These are phyloP conservation scores for Triplophysa rosa DNA, from an alignment of 2,113 vertebrate species.

Conservation along the genomic window DNA sequence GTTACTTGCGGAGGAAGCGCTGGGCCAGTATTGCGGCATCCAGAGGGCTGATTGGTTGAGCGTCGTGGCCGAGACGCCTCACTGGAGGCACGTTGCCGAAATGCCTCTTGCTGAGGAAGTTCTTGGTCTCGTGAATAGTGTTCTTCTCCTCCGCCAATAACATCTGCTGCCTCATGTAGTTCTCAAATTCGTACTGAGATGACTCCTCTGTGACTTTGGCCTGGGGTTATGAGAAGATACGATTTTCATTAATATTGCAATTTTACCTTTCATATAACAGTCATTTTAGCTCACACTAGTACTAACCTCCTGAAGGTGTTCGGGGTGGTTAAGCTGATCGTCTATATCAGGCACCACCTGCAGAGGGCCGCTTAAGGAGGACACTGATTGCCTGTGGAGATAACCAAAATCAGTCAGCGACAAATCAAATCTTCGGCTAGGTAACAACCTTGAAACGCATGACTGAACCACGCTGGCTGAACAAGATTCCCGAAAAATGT, in stretches of 20 bases:
- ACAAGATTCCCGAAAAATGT: slow-evolving; percentile 15
- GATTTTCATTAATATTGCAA: too few relatives aligned
- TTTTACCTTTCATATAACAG: too few relatives aligned
- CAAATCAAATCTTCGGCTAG: neutral
- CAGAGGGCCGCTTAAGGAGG: slow-evolving; percentile 90
- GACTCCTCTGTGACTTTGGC: slow-evolving; percentile 93
- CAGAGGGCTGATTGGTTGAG: slow-evolving; percentile 92
- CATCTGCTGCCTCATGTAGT: slow-evolving; percentile 99
- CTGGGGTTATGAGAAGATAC: slow-evolving; percentile 65
- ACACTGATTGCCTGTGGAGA: slow-evolving; percentile 89
- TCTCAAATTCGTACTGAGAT: slow-evolving; percentile 98
- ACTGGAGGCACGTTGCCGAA: slow-evolving; percentile 90
- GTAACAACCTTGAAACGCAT: neutral
- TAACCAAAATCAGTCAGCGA: neutral
- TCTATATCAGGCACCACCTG: slow-evolving; percentile 98
- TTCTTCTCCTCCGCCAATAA: slow-evolving; percentile 97
- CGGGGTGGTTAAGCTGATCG: slow-evolving; percentile 88
- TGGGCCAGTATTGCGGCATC: slow-evolving; percentile 95
- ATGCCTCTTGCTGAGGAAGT: slow-evolving; percentile 89
- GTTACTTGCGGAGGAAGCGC: slow-evolving; percentile 91
- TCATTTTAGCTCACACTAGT: neutral
- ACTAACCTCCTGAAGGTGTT: slow-evolving; percentile 90
- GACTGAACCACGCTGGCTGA: neutral
- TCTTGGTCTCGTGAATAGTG: slow-evolving; percentile 91
- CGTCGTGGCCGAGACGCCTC: slow-evolving; percentile 91